Conservation (phyloP, 2,888 invertebrate genomes). For the Caenorhabditis angaria region DNA sequence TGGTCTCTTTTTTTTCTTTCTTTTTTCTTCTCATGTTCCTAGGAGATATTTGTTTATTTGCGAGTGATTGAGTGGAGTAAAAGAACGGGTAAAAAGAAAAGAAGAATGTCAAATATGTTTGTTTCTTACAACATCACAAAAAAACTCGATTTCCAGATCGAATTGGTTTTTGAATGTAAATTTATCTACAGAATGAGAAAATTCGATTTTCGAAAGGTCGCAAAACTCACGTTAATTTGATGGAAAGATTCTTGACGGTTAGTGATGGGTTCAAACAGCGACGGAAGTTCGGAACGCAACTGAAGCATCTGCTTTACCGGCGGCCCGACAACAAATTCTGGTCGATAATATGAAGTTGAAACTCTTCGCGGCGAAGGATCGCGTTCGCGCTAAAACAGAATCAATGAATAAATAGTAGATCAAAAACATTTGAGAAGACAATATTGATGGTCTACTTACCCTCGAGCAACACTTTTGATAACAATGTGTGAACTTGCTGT, state of each 20-base stretch:
- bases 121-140: neutral
- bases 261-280: neutral
- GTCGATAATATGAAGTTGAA: neutral
- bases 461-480: neutral
- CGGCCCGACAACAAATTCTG: neutral
- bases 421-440: neutral
- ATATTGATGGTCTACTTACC: neutral
- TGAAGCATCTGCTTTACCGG: neutral
- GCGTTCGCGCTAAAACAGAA: neutral
- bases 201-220: neutral
- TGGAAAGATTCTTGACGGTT: neutral
- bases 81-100: neutral
- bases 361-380: neutral
- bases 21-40: neutral
- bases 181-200: neutral
- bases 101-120: neutral
- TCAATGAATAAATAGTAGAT: neutral
- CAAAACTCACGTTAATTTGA: too few relatives aligned
- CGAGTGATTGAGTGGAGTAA: neutral
- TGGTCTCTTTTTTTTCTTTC: neutral
- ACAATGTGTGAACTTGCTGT: neutral
- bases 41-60: conserved; percentile 1
- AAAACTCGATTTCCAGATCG: neutral
- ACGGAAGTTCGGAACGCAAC: conserved; percentile 6
- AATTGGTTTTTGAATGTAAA: too few relatives aligned